Conservation (phyloP, 2,797 vertebrate species). For the Enteromius mattozi region DNA sequence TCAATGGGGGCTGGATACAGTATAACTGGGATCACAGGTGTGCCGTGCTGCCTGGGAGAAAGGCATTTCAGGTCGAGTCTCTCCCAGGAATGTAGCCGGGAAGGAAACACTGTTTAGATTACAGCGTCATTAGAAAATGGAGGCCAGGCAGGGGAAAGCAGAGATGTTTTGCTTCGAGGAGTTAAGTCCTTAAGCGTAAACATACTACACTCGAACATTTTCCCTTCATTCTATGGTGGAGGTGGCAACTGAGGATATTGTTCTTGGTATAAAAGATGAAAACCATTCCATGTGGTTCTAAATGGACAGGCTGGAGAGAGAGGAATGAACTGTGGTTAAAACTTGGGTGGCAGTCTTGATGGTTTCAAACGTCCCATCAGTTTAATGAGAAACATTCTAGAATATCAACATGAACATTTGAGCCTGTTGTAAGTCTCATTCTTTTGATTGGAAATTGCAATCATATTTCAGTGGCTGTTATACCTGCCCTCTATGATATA, state of each 20-base stretch:
- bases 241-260: constrained; percentile 9
- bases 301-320: constrained; percentile 25
- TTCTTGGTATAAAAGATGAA: constrained; percentile 5
- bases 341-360: constrained; percentile 31
- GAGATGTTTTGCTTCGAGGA: constrained; percentile 41
- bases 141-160: constrained; percentile 23
- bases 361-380: constrained; percentile 30
- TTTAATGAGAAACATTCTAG: constrained; percentile 53
- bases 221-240: background rate
- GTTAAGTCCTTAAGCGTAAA: constrained; percentile 54
- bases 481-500: background rate
- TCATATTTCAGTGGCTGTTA: constrained; percentile 64
- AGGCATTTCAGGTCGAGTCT: constrained; percentile 34
- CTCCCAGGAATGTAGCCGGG: constrained; percentile 38
- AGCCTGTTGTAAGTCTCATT: constrained; percentile 36
- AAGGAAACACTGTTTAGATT: constrained; percentile 49
- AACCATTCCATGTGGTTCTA: background rate
- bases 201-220: constrained; percentile 20
- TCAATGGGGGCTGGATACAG: constrained; percentile 45
- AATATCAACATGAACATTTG: constrained; percentile 53
- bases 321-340: constrained; percentile 40
- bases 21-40: constrained; percentile 48
- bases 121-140: constrained; percentile 45
- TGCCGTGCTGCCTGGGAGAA: constrained; percentile 31
- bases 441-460: constrained; percentile 63